phyloP scores from a whole-genome alignment of 2,888 invertebrate species.

The Cantharis lateralis region DNA sequence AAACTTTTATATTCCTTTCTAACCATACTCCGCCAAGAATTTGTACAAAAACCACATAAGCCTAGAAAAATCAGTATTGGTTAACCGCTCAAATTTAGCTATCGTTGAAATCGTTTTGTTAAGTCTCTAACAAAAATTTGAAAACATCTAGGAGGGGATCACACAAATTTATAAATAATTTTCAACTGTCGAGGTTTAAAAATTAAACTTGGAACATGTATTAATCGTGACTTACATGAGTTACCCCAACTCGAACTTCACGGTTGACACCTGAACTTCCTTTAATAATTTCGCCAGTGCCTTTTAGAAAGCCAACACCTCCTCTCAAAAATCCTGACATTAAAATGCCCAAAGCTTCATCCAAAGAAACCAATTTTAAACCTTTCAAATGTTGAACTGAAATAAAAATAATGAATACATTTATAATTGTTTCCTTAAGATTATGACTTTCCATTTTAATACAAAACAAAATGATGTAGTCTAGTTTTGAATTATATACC shows the following conservation, averaged over 20 bases:
- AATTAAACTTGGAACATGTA: neutral
- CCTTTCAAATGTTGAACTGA: constrained; percentile 65
- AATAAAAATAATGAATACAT: constrained; percentile 38
- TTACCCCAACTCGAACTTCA: constrained; percentile 96
- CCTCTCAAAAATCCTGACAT: constrained; percentile 94
- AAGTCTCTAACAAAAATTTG: too few relatives aligned
- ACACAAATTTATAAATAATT: too few relatives aligned
- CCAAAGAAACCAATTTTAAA: constrained; percentile 75
- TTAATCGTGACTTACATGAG: constrained; percentile 74
- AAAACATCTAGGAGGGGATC: too few relatives aligned
- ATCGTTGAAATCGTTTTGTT: too few relatives aligned
- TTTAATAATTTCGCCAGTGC: constrained; percentile 93
- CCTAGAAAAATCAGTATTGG: constrained; percentile 63
- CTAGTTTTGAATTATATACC: too few relatives aligned
- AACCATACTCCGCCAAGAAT: constrained; percentile 94
- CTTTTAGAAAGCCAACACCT: constrained; percentile 92
- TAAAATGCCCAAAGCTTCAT: constrained; percentile 88
- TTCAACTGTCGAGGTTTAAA: too few relatives aligned
- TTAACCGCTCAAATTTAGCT: neutral
- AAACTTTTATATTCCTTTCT: constrained; percentile 85
- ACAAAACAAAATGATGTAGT: too few relatives aligned
- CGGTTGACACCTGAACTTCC: constrained; percentile 91
- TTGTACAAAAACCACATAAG: constrained; percentile 94
- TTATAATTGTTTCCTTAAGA: too few relatives aligned
- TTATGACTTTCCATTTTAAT: too few relatives aligned